Evolutionary conservation across 2,113 vertebrate genomes (phyloP).

Genomic region (Lontra canadensis): DNA sequence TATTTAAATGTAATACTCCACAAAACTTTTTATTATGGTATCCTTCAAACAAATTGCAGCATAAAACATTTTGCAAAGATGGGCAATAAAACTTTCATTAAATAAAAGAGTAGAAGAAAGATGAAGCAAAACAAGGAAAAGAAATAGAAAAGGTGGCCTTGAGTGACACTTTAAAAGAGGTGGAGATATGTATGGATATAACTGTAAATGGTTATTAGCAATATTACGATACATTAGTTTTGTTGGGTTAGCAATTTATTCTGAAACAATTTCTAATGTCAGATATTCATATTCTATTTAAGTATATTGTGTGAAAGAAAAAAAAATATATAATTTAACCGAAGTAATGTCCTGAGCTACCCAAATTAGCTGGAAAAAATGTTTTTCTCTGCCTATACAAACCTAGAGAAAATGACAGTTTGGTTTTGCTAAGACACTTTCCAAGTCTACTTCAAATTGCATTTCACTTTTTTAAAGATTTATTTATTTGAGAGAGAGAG

Average conservation of each 20-base stretch:
- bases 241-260: background rate
- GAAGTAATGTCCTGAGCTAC: background rate
- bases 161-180: background rate
- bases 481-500: background rate
- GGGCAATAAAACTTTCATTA: constrained; percentile 4
- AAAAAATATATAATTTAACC: background rate
- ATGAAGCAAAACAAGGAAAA: background rate
- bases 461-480: background rate
- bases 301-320: background rate
- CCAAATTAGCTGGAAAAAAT: background rate
- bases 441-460: background rate
- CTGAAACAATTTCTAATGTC: background rate
- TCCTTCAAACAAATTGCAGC: constrained; percentile 41
- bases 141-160: background rate
- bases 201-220: background rate
- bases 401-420: background rate
- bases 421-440: constrained; percentile 4
- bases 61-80: constrained; percentile 15
- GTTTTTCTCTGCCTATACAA: background rate
- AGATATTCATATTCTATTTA: background rate
- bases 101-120: constrained; percentile 3
- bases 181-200: background rate
- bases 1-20: background rate
- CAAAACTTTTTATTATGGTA: background rate
- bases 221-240: background rate